Evolutionary conservation across 1,140 invertebrate genomes (phyloP), one percentile per base, ranked within the genome.

Genomic region (Magallana angulata): DNA sequence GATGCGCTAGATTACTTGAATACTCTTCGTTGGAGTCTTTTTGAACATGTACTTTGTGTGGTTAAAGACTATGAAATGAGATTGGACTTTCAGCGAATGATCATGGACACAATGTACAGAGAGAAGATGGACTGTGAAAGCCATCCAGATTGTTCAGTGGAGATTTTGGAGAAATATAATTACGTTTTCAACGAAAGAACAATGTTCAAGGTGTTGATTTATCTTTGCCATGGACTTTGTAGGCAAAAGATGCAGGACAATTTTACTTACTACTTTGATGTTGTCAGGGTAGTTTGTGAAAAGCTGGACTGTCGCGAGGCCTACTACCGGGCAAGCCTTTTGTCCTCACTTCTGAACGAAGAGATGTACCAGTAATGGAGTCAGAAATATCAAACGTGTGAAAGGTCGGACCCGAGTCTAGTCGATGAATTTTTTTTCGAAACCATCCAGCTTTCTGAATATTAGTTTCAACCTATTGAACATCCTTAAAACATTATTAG

Each of bases 11-110:
- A 82, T 9, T 82, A 87, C 5, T 6, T 87, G 6, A 11, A 14
- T 12, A 83, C 12, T 16, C 12, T 87, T n/a, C 83, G 88, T 9
- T n/a, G 16, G 7, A 48, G 82, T 16, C 86, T 84, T 24, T 4
- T 89, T 0, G 9, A 16, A 1, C 9, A 57, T 48, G 56, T 87
- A 16, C 56, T 87, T 1, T 85, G 58, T 18, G 57, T 89, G 18
- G 62, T 71, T 16, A 68, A 85, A 30, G 36, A 82, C 30, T 58
- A 59, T 8, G 71, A 62, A n/a, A 16, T 82, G 5, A 57, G 36
- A 16, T 59, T 76, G 4, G 59, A 86, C 14, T 68, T 87, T 9
- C 83, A 59, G 30, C 56, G 56, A 48, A 2, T 48, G 1, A 62
- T 89, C n/a, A 48, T 48, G 9, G 7, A 30, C 56, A 36, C 11